Evolutionary conservation across 2,797 vertebrate species (phyloP).

Genomic region (Poeciliopsis gracilis): DNA sequence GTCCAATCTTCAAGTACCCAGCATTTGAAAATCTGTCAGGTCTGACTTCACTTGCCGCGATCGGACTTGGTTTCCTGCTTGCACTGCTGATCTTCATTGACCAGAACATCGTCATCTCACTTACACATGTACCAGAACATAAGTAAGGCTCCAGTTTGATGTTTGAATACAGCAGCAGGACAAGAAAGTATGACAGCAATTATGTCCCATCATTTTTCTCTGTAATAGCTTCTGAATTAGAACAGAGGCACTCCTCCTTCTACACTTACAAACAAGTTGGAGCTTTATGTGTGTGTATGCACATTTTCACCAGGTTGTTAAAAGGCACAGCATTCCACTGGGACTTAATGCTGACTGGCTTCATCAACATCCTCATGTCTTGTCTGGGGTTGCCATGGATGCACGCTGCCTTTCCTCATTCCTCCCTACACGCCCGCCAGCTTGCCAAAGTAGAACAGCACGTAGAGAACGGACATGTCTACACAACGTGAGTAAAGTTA

Average conservation of each 20-base stretch:
- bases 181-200: background rate
- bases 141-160: slow-evolving; percentile 77
- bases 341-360: slow-evolving; percentile 93
- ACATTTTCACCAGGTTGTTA: slow-evolving; percentile 81
- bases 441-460: slow-evolving; percentile 92
- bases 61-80: slow-evolving; percentile 90
- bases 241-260: background rate
- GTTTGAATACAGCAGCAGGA: background rate
- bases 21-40: slow-evolving; percentile 84
- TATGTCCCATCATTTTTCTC: background rate
- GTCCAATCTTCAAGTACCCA: slow-evolving; percentile 84
- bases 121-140: slow-evolving; percentile 92
- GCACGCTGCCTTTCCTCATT: slow-evolving; percentile 95
- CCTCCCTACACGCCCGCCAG: slow-evolving; percentile 91
- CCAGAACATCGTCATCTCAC: slow-evolving; percentile 95
- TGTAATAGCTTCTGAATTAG: slow-evolving; percentile 8
- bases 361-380: slow-evolving; percentile 94
- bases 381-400: slow-evolving; percentile 96
- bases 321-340: slow-evolving; percentile 97
- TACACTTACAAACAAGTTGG: slow-evolving; percentile 20
- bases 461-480: slow-evolving; percentile 91
- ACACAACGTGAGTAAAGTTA: slow-evolving; percentile 87
- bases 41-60: slow-evolving; percentile 82
- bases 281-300: background rate
- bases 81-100: slow-evolving; percentile 96